Conservation (phyloP, 1,140 invertebrate genomes). For the Tetraneura akinire region DNA sequence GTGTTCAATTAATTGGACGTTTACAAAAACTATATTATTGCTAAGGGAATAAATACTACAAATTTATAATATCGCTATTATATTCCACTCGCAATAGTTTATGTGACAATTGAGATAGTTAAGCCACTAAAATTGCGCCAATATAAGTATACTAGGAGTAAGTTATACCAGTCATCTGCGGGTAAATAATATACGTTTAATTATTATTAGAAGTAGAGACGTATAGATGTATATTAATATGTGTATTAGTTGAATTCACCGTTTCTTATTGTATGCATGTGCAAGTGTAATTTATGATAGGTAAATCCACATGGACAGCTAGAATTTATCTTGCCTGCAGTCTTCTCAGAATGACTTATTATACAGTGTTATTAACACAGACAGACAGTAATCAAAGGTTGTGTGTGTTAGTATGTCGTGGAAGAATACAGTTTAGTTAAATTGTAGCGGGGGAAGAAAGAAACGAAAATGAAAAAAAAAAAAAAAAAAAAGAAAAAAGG, state of each 20-base stretch:
- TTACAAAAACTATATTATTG: no score
- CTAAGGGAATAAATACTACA: no score
- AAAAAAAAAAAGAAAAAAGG: conserved; percentile 5
- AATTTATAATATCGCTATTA: no score
- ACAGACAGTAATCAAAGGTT: conserved; percentile 29
- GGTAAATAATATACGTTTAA: conserved; percentile 23
- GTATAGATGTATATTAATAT: no score
- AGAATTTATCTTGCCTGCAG: conserved; percentile 29
- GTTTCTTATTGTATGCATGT: background rate
- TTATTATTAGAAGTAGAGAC: no score
- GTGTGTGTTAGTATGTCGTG: background rate
- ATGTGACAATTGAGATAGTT: background rate
- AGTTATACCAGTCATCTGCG: background rate
- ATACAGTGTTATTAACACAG: conserved; percentile 28
- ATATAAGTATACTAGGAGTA: conserved; percentile 11
- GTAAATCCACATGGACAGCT: conserved; percentile 32
- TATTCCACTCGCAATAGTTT: background rate
- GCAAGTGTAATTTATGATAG: conserved; percentile 41
- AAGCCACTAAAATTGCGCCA: no score
- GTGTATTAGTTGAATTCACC: no score
- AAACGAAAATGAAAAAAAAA: background rate
- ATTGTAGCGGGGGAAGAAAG: background rate
- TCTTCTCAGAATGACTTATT: conserved; percentile 28
- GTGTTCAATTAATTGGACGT: no score
- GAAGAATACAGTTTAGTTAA: background rate